Evolutionary conservation across 2,113 vertebrate species (phyloP), one percentile per base, ranked within the genome.

Genomic region (Lutjanus erythropterus): DNA sequence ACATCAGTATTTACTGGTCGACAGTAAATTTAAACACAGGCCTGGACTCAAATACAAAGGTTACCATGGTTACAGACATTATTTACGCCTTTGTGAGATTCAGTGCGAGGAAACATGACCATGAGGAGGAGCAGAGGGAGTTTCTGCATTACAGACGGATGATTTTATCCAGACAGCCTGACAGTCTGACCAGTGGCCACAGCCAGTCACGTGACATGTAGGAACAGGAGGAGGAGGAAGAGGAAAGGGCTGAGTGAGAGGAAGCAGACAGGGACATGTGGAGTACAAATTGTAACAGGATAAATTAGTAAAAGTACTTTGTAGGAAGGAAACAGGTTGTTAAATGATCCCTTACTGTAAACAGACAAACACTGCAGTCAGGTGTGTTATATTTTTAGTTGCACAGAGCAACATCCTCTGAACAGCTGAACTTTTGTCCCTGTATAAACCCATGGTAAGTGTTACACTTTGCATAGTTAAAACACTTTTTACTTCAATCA

Each of bases 241-340:
- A 71, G 41, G 39, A 46, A 2, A 18, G 29, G 9, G 50, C 47
- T 6, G 62, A 67, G 19, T 29, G 35, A 3, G 44, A 39, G 71
- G 71, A 50, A 10, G 46, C 25, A 2, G 31, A 41, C 2, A 12
- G 27, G 23, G 61, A 65, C 58, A 29, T 52, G 39, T 27, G 50
- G 29, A 47, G 39, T 1, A 71, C 37, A 64, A 29, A 37, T 41
- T 41, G 29, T 27, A 12, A 41, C 23, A 60, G 61, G 78, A 67
- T 42, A 16, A 52, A 16, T 23, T 2, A 66, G 69, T 56, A 10
- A 59, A 59, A 58, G 41, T 53, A 1, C 23, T 39, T n/a, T 37
- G 18, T 11, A 14, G 75, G 49, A 37, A 58, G 68, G 50, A 72
- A 65, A 56, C 49, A 64, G 67, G 16, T 62, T 58, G 47, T 37